phyloP scores from a whole-genome alignment of 2,113 vertebrate species.

The Brachionichthys hirsutus region DNA sequence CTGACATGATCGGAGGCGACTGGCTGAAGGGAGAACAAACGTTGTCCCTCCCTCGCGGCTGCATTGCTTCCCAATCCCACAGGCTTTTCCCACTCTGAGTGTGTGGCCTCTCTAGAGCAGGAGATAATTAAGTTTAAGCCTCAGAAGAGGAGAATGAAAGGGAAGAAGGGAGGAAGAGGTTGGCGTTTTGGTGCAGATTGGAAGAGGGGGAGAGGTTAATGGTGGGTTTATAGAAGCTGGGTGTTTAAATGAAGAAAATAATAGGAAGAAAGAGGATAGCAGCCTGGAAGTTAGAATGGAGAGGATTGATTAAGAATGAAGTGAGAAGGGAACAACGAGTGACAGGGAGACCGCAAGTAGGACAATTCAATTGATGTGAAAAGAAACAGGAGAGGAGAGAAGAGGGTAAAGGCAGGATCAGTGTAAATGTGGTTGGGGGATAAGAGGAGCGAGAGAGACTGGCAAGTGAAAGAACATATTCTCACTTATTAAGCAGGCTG shows the following conservation, averaged over 20 bases:
- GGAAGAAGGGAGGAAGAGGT: slow-evolving; percentile 32
- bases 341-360: slow-evolving; percentile 3
- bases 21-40: slow-evolving; percentile 65
- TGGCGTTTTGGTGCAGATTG: slow-evolving; percentile 34
- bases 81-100: slow-evolving; percentile 53
- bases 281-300: not conserved
- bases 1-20: slow-evolving; percentile 66
- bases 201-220: slow-evolving; percentile 1
- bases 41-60: slow-evolving; percentile 50
- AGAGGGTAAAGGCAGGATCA: slow-evolving; percentile 16
- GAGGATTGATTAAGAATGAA: not conserved
- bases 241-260: not conserved
- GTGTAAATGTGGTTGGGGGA: slow-evolving; percentile 24
- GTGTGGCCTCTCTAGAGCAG: slow-evolving; percentile 38
- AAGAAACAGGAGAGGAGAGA: slow-evolving; percentile 16
- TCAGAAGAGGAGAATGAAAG: slow-evolving; percentile 53
- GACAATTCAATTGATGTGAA: slow-evolving; percentile 35
- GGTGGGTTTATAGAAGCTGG: not conserved
- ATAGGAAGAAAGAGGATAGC: not conserved
- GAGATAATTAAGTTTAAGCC: slow-evolving; percentile 69
- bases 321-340: not conserved
- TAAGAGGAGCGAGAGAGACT: slow-evolving; percentile 15
- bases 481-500: slow-evolving; percentile 43
- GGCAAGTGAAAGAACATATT: slow-evolving; percentile 26
- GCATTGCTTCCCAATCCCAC: slow-evolving; percentile 69